Base-by-base conservation (phyloP, 1,140 invertebrate genomes). In the Musca domestica region DNA sequence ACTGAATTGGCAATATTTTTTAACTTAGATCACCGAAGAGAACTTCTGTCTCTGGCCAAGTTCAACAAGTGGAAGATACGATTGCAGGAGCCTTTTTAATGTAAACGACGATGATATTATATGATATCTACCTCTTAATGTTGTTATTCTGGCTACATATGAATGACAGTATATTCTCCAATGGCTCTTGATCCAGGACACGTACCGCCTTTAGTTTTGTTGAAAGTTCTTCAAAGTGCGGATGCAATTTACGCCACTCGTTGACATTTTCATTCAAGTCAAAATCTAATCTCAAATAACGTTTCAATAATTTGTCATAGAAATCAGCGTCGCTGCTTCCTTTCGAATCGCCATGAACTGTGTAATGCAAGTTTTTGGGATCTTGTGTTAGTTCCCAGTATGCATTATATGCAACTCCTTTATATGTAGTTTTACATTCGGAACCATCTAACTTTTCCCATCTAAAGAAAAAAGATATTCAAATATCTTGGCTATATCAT, bases 81-180 rank as follows among this genome's bases (percentile, higher is more conserved):
- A n/a, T n/a, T n/a, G n/a, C n/a, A n/a, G n/a, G n/a, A n/a, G n/a
- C n/a, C n/a, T n/a, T n/a, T n/a, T n/a, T n/a, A n/a, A n/a, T n/a
- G n/a, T n/a, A n/a, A n/a, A n/a, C n/a, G n/a, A n/a, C n/a, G n/a
- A n/a, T n/a, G n/a, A n/a, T n/a, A n/a, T n/a, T n/a, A n/a, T n/a
- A n/a, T n/a, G 20, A 25, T 5, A 67, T 14, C 81, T 83, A 95
- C 89, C 94, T 88, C 69, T 86, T 85, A 64, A 99, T 98, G 76
- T 98, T 93, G 82, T 99, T 99, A 80, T 98, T 98, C 68, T 96
- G 94, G 65, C 96, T 98, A 81, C 96, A 99, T 71, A 98, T 98
- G 78, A 98, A 98, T 14, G 94, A 92, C 76, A 98, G 95, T 1
- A 98, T 82, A 85, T 94, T 98, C 84, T 99, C 97, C 2, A 95